A percentile compares a stretch with the other conserved stretches of the same genome.
Conservation (phyloP, 2,888 invertebrate genomes). For the Thymelicus acteon region DNA sequence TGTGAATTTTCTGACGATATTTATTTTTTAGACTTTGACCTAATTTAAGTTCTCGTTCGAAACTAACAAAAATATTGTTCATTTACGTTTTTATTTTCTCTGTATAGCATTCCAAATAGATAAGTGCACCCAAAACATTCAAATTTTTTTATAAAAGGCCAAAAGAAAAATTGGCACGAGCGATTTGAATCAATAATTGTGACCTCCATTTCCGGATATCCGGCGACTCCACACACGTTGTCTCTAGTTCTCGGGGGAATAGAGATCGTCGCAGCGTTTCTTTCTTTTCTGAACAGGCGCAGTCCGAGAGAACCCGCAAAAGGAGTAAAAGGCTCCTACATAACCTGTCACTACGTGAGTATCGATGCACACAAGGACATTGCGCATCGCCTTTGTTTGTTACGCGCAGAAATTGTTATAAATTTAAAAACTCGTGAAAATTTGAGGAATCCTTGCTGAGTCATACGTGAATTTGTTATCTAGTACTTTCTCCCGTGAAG, state of each 20-base stretch:
- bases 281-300: conserved; percentile 85
- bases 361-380: conserved; percentile 62
- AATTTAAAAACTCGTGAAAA: conserved; percentile 47
- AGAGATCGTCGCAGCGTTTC: conserved; percentile 80
- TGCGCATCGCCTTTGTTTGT: conserved; percentile 54
- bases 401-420: conserved; percentile 48
- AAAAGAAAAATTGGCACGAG: conserved; percentile 32
- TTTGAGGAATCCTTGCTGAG: conserved; percentile 52
- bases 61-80: background rate
- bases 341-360: conserved; percentile 85
- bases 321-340: conserved; percentile 86
- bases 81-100: conserved; percentile 14
- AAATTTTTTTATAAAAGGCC: background rate
- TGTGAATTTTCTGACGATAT: background rate
- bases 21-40: conserved; percentile 9
- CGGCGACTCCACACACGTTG: conserved; percentile 80
- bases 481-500: conserved; percentile 35
- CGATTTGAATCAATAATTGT: conserved; percentile 50
- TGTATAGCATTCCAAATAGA: conserved; percentile 3
- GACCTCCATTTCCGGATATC: conserved; percentile 71
- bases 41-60: conserved; percentile 13
- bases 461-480: conserved; percentile 52
- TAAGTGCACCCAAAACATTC: background rate
- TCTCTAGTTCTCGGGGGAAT: conserved; percentile 78
- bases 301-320: conserved; percentile 83